Percentiles rank a stretch among this genome's conserved stretches.
These are phyloP conservation scores for Drosophila micromelanica DNA, from an alignment of 1,140 invertebrate species.

Conservation along the genomic window DNA sequence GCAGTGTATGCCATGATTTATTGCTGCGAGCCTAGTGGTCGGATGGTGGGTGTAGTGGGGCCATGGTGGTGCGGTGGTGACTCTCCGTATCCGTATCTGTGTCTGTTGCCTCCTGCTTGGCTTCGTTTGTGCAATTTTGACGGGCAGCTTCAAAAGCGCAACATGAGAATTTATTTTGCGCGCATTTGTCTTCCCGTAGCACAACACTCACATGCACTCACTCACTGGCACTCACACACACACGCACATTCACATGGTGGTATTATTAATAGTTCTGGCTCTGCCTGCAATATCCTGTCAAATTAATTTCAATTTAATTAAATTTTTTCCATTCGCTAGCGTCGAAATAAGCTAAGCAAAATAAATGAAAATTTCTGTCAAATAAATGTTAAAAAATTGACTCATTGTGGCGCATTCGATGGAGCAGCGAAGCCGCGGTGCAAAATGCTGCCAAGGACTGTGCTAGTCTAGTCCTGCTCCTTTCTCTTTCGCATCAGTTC, in stretches of 20 bases:
- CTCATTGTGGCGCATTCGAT: constrained; percentile 66
- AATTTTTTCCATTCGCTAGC: constrained; percentile 55
- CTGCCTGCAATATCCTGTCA: constrained; percentile 74
- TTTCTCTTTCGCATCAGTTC: not conserved
- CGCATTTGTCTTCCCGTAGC: constrained; percentile 71
- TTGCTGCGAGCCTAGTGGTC: constrained; percentile 24
- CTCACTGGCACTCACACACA: constrained; percentile 14
- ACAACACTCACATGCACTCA: constrained; percentile 47
- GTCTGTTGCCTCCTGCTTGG: constrained; percentile 14
- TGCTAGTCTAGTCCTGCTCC: not conserved
- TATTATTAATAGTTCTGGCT: constrained; percentile 78
- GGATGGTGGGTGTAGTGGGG: not conserved
- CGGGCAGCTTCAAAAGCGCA: constrained; percentile 73
- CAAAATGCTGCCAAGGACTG: not conserved
- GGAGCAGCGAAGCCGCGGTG: constrained; percentile 15
- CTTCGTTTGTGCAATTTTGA: constrained; percentile 69
- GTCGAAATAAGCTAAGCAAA: constrained; percentile 46
- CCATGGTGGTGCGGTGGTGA: not conserved
- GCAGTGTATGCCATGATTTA: constrained; percentile 74
- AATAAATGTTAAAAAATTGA: constrained; percentile 84
- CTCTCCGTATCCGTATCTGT: constrained; percentile 22
- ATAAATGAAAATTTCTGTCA: constrained; percentile 82
- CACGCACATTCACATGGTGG: constrained; percentile 32
- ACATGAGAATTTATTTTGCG: constrained; percentile 79
- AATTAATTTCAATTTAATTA: constrained; percentile 84